Evolutionary conservation across 2,797 vertebrate species (phyloP).

Genomic region (Silurus lanzhouensis): DNA sequence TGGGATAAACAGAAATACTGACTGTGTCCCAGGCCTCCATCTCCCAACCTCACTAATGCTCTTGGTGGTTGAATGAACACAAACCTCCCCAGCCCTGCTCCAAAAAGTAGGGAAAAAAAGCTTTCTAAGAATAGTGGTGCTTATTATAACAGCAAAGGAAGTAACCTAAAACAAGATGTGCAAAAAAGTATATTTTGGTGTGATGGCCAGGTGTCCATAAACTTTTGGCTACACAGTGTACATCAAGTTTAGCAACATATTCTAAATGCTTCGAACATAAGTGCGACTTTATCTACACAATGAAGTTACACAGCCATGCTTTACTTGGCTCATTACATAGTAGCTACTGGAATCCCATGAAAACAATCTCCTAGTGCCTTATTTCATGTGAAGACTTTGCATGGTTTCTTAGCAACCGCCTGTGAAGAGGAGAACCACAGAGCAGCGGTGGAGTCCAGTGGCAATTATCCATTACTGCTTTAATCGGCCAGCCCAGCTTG

Average conservation of each 20-base stretch:
- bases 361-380: conserved; percentile 49
- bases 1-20: background rate
- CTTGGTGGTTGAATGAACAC: background rate
- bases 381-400: conserved; percentile 48
- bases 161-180: background rate
- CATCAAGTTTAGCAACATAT: conserved; percentile 2
- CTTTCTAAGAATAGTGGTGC: background rate
- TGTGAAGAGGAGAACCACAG: conserved; percentile 43
- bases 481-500: conserved; percentile 16
- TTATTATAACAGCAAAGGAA: background rate
- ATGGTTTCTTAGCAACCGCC: conserved; percentile 55
- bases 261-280: conserved; percentile 5
- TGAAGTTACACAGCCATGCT: background rate
- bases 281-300: background rate
- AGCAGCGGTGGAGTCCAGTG: conserved; percentile 40
- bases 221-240: background rate
- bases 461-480: conserved; percentile 51
- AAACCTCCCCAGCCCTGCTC: background rate
- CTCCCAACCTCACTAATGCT: background rate
- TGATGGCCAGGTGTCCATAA: background rate
- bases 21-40: background rate
- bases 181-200: background rate
- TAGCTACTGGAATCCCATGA: conserved; percentile 44
- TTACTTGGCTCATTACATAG: conserved; percentile 34
- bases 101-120: background rate